Evolutionary conservation across 2,113 vertebrate genomes (phyloP).

Genomic region (Cricetomys ansorgei): DNA sequence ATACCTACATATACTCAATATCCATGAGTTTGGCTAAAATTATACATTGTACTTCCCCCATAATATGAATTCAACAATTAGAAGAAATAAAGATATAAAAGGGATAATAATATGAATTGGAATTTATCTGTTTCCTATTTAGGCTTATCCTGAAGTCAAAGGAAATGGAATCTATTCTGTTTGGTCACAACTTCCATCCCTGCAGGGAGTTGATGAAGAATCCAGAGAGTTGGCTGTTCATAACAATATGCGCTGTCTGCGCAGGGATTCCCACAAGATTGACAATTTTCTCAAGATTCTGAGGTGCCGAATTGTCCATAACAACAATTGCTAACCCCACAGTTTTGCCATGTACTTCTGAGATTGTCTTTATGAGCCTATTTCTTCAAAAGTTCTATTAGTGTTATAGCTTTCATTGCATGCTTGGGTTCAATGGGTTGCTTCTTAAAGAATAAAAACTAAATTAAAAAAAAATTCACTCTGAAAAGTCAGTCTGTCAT

Average conservation of each 20-base stretch:
- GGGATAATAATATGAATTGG: not conserved
- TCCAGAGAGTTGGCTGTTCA: conserved; percentile 86
- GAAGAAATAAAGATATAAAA: not conserved
- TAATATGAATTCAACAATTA: not conserved
- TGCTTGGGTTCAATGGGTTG: conserved; percentile 31
- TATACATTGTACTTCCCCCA: not conserved
- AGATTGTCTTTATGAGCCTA: not conserved
- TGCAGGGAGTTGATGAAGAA: conserved; percentile 84
- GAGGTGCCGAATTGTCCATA: conserved; percentile 85
- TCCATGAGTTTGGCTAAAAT: not conserved
- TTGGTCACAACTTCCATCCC: conserved; percentile 85
- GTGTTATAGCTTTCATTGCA: conserved; percentile 9
- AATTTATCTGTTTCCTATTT: not conserved
- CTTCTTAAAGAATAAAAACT: conserved; percentile 20
- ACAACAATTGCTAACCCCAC: conserved; percentile 83
- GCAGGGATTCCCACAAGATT: conserved; percentile 87
- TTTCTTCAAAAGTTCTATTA: not conserved
- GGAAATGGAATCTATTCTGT: conserved; percentile 83
- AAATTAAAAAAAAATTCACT: not conserved
- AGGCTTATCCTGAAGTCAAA: conserved; percentile 82
- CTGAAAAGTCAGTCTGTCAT: not conserved
- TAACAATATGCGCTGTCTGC: conserved; percentile 86
- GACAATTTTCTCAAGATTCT: conserved; percentile 88
- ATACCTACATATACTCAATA: not conserved
- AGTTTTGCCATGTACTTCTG: not conserved